Conservation (phyloP, 2,888 invertebrate genomes). For the Melinaea menophilus region DNA sequence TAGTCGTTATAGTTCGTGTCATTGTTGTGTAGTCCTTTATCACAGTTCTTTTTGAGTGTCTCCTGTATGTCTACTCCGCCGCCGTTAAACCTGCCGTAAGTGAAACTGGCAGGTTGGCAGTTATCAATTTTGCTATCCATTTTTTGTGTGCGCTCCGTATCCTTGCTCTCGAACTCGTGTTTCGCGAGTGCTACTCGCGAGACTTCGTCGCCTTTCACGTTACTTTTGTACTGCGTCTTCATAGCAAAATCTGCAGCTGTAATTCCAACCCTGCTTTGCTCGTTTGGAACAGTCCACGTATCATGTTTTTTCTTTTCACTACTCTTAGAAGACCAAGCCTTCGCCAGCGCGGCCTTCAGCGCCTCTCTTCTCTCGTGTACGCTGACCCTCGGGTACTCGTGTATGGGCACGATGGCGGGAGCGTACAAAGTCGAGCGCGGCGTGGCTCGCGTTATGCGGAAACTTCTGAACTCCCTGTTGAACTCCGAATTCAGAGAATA, state of each 20-base stretch:
- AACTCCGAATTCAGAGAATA: conserved; percentile 80
- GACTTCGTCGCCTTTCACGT: conserved; percentile 52
- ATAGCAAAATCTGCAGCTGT: conserved; percentile 58
- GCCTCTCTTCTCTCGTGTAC: conserved; percentile 75
- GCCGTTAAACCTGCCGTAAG: conserved; percentile 60
- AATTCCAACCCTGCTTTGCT: conserved; percentile 60
- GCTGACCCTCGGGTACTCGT: conserved; percentile 79
- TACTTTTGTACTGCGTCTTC: conserved; percentile 53
- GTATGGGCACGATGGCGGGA: conserved; percentile 77
- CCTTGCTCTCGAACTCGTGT: conserved; percentile 70
- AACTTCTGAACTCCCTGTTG: conserved; percentile 79
- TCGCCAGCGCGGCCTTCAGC: conserved; percentile 72
- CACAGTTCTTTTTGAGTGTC: conserved; percentile 74
- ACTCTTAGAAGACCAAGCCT: conserved; percentile 71
- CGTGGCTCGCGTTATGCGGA: conserved; percentile 74
- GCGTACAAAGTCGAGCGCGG: conserved; percentile 72
- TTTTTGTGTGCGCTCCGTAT: conserved; percentile 56
- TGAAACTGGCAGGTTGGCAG: conserved; percentile 60
- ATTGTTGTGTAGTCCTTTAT: conserved; percentile 73
- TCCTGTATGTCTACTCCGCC: conserved; percentile 71
- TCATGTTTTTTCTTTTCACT: conserved; percentile 69
- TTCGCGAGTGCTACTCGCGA: conserved; percentile 67
- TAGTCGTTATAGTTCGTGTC: conserved; percentile 70
- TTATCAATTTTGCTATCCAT: conserved; percentile 54
- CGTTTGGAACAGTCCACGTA: conserved; percentile 66